phyloP scores from a whole-genome alignment of 30 jellyfish, hydroid and myxozoan species.

The Nemopilema nomurai region DNA sequence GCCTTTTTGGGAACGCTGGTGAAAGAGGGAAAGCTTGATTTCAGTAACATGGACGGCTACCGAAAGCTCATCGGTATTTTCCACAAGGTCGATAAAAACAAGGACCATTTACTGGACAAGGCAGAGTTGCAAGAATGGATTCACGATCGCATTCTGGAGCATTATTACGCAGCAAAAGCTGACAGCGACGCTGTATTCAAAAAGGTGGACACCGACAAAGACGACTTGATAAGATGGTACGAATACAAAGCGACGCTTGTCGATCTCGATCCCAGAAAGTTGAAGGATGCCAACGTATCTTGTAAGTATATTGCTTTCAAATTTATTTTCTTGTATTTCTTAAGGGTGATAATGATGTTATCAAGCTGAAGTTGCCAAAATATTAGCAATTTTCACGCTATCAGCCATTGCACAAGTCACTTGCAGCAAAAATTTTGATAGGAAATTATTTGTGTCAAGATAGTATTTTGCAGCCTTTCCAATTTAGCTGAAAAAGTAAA shows the following conservation, averaged over 20 bases:
- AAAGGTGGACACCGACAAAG: slow-evolving; percentile 72
- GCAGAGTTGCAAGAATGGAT: slow-evolving; percentile 81
- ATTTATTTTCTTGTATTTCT: not conserved
- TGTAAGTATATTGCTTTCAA: slow-evolving; percentile 25
- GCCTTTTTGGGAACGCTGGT: slow-evolving; percentile 83
- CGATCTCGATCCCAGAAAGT: slow-evolving; percentile 61
- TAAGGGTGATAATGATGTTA: too few relatives aligned
- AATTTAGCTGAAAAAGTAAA: too few relatives aligned
- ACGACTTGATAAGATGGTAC: slow-evolving; percentile 69
- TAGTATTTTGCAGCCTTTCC: too few relatives aligned
- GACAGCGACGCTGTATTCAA: slow-evolving; percentile 69
- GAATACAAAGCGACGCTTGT: slow-evolving; percentile 83
- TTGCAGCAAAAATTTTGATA: too few relatives aligned
- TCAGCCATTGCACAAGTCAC: too few relatives aligned
- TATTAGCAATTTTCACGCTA: too few relatives aligned
- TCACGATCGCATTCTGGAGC: slow-evolving; percentile 85
- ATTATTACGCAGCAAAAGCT: slow-evolving; percentile 74
- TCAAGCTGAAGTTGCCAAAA: too few relatives aligned
- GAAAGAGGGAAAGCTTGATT: slow-evolving; percentile 78
- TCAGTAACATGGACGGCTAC: slow-evolving; percentile 79
- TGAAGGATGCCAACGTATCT: slow-evolving; percentile 51
- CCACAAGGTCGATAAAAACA: slow-evolving; percentile 70
- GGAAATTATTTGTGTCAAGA: too few relatives aligned
- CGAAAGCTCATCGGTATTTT: slow-evolving; percentile 74
- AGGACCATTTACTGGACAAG: slow-evolving; percentile 67